phyloP scores from a whole-genome alignment of 2,797 vertebrate species.

The Gobionotothen gibberifrons region DNA sequence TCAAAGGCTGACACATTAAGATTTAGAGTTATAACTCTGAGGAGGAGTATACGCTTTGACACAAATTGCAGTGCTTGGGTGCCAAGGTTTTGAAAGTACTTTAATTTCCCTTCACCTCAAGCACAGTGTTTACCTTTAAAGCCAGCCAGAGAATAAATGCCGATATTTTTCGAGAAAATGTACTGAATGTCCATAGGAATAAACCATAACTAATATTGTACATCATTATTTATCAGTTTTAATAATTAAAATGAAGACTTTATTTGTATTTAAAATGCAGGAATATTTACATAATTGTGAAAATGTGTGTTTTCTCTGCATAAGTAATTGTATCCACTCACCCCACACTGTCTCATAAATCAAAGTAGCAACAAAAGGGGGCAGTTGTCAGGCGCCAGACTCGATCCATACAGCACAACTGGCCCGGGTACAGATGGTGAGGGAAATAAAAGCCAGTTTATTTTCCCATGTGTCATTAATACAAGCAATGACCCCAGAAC shows the following conservation, averaged over 20 bases:
- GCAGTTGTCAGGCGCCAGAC: conserved; percentile 32
- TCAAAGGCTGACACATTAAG: not conserved
- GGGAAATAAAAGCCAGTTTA: conserved; percentile 67
- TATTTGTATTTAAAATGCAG: conserved; percentile 19
- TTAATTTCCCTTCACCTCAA: conserved; percentile 14
- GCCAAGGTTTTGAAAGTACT: not conserved
- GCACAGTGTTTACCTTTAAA: not conserved
- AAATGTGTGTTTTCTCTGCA: conserved; percentile 17
- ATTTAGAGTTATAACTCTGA: conserved; percentile 1
- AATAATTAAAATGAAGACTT: conserved; percentile 13
- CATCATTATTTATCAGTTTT: not conserved
- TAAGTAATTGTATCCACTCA: conserved; percentile 17
- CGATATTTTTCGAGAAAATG: not conserved
- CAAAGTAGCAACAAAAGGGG: conserved; percentile 41
- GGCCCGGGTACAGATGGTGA: conserved; percentile 62
- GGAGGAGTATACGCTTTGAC: not conserved
- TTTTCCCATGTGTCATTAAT: conserved; percentile 73
- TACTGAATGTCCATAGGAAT: not conserved
- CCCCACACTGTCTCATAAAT: conserved; percentile 52
- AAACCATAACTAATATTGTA: not conserved
- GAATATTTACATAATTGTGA: conserved; percentile 41
- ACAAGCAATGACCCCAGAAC: conserved; percentile 64
- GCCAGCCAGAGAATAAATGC: too few species aligned
- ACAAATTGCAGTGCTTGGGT: not conserved
- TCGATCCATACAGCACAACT: conserved; percentile 51